phyloP scores from a whole-genome alignment of 2,888 invertebrate genomes.

The Apoda limacodes region DNA sequence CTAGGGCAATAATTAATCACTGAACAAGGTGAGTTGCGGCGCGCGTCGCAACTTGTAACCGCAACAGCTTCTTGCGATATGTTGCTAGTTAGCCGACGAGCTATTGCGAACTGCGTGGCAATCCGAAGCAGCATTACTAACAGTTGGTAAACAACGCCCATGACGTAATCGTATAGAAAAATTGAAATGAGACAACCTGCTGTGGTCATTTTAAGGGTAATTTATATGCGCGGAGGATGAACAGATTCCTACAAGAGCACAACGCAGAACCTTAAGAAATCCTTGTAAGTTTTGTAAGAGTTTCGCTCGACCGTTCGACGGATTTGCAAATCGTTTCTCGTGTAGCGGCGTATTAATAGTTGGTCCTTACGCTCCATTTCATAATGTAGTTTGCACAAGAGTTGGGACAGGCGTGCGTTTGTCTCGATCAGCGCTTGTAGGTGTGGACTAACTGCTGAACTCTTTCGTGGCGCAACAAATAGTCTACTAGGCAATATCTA shows the following conservation, averaged over 20 bases:
- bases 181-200: constrained; percentile 33
- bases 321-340: constrained; percentile 43
- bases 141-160: constrained; percentile 51
- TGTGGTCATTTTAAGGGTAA: constrained; percentile 28
- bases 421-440: constrained; percentile 32
- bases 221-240: constrained; percentile 36
- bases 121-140: constrained; percentile 44
- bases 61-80: constrained; percentile 67
- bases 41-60: constrained; percentile 28
- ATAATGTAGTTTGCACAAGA: constrained; percentile 52
- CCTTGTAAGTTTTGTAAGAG: constrained; percentile 42
- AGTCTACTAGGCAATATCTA: too few species aligned
- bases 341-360: constrained; percentile 38
- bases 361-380: constrained; percentile 55
- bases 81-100: constrained; percentile 34
- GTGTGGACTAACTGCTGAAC: constrained; percentile 23
- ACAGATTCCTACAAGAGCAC: constrained; percentile 21
- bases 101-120: constrained; percentile 45
- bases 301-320: constrained; percentile 24
- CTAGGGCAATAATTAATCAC: too few species aligned
- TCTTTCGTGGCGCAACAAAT: too few species aligned
- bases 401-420: constrained; percentile 39
- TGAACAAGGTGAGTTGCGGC: constrained; percentile 35
- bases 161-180: constrained; percentile 48
- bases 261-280: constrained; percentile 35